phyloP scores from a whole-genome alignment of 1,140 invertebrate genomes.

The Sarcophaga bullata region DNA sequence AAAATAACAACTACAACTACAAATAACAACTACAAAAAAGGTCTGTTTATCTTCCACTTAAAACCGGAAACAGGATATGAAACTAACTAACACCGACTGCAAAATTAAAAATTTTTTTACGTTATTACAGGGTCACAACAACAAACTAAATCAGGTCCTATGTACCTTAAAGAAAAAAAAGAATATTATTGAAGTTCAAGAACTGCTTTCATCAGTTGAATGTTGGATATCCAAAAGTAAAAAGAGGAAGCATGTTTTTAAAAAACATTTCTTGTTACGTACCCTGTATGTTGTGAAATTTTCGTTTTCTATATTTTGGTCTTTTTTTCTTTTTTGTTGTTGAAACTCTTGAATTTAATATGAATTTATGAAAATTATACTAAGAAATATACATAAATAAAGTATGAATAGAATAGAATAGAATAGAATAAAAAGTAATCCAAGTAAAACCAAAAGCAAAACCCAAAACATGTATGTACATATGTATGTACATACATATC shows the following conservation, averaged over 20 bases:
- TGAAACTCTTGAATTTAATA: background rate
- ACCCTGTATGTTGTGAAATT: background rate
- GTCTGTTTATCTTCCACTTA: constrained; percentile 24
- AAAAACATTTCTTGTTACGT: background rate
- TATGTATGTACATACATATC: too few relatives aligned
- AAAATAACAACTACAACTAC: background rate
- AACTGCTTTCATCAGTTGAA: too few relatives aligned
- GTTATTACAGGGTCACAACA: too few relatives aligned
- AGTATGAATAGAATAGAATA: background rate
- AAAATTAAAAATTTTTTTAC: constrained; percentile 2
- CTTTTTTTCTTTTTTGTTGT: background rate
- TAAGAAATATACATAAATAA: background rate
- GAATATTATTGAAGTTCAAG: too few relatives aligned
- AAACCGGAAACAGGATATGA: constrained; percentile 19
- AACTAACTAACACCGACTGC: background rate
- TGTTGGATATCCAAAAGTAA: too few relatives aligned
- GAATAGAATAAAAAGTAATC: background rate
- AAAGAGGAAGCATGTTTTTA: too few relatives aligned
- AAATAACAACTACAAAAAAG: background rate
- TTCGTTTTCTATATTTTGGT: background rate
- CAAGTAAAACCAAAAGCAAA: background rate
- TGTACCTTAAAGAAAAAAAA: too few relatives aligned
- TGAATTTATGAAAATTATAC: background rate
- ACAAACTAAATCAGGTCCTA: too few relatives aligned
- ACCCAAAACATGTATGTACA: too few relatives aligned